Evolutionary conservation across 35 echinoderm and acorn worm species (phyloP).

Genomic region (Acanthaster planci): DNA sequence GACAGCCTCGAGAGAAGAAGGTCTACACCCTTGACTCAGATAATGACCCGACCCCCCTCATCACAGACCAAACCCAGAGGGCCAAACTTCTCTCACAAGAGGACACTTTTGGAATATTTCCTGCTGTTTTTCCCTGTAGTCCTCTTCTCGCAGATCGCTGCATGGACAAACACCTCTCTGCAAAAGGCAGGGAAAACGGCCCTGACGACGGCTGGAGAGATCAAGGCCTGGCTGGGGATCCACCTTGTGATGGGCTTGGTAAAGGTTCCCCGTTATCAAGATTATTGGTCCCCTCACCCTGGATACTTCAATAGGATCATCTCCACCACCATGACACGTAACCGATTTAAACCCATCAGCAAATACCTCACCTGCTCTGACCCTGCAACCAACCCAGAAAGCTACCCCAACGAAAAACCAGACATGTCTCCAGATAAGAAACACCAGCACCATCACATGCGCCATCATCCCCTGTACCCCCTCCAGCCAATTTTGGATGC

Average conservation of each 20-base stretch:
- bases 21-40: background rate
- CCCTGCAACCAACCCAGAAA: background rate
- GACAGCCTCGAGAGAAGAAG: no score
- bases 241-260: constrained; percentile 14
- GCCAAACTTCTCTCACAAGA: background rate
- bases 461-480: constrained; percentile 13
- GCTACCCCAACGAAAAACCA: background rate
- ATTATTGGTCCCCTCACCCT: constrained; percentile 10
- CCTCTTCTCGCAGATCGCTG: background rate
- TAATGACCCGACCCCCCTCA: background rate
- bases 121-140: background rate
- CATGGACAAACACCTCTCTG: background rate
- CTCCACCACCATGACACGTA: background rate
- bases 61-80: background rate
- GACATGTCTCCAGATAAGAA: background rate
- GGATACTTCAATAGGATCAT: background rate
- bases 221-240: constrained; percentile 15
- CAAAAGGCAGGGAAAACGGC: no score
- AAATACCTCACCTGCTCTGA: background rate
- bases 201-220: background rate
- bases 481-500: constrained; percentile 5
- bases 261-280: background rate
- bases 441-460: background rate
- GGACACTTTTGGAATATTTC: background rate
- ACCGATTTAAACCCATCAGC: background rate